Evolutionary conservation across 2,888 invertebrate genomes (phyloP).

Genomic region (Drosophila neonasuta): DNA sequence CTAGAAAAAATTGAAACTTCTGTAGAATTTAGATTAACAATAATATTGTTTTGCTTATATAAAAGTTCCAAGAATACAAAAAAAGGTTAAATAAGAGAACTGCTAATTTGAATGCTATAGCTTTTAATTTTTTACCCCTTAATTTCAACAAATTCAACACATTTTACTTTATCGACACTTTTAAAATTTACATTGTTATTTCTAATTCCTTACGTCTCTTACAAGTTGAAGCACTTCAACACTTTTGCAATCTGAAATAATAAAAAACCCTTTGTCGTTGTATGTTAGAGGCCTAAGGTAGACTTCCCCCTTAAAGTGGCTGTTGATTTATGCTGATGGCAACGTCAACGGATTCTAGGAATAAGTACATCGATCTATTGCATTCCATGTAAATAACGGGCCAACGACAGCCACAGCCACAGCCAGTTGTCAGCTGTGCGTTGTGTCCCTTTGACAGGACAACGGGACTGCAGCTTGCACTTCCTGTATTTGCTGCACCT

Average conservation of each 20-base stretch:
- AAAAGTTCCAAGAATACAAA: not conserved
- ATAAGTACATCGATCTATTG: slow-evolving; percentile 56
- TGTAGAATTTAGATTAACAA: not conserved
- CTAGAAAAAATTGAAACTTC: too few relatives aligned
- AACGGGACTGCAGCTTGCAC: slow-evolving; percentile 61
- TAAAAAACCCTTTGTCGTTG: slow-evolving; percentile 7
- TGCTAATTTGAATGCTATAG: too few relatives aligned
- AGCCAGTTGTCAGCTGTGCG: slow-evolving; percentile 41
- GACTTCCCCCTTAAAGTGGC: slow-evolving; percentile 8
- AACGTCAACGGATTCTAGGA: slow-evolving; percentile 52
- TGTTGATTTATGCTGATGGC: slow-evolving; percentile 52
- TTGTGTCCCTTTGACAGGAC: slow-evolving; percentile 42
- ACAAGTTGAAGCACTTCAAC: slow-evolving; percentile 14
- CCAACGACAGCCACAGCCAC: slow-evolving; percentile 42
- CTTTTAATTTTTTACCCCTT: too few relatives aligned
- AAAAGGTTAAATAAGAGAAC: not conserved
- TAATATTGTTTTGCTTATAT: too few relatives aligned
- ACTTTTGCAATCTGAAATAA: slow-evolving; percentile 32
- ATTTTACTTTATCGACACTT: too few relatives aligned
- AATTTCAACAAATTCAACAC: too few relatives aligned
- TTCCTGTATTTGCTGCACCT: slow-evolving; percentile 62
- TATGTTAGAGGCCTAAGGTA: not conserved
- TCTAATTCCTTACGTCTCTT: not conserved
- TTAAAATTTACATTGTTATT: not conserved
- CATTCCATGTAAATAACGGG: slow-evolving; percentile 61